A percentile compares a stretch with the other conserved stretches of the same genome.
These are phyloP conservation scores for Sarotherodon lohbergeri DNA, from an alignment of 2,113 vertebrate genomes.

Conservation along the genomic window DNA sequence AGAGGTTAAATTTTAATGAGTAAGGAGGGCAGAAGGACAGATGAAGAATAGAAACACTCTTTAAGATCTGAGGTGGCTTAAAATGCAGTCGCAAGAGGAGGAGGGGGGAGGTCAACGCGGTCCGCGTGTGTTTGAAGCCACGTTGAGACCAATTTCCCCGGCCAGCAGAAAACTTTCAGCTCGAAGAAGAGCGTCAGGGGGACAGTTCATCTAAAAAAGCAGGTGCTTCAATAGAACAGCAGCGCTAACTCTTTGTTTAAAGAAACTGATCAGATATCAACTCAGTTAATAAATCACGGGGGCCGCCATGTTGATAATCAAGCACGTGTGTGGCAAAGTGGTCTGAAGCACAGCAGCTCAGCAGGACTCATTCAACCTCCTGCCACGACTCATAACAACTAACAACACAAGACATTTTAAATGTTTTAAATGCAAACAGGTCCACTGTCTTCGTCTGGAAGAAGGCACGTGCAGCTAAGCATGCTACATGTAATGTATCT, in stretches of 20 bases:
- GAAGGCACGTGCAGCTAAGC: not conserved
- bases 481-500: not conserved
- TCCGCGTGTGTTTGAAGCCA: slow-evolving; percentile 3
- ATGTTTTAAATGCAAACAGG: rapidly evolving
- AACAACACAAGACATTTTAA: rapidly evolving
- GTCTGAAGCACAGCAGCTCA: not conserved
- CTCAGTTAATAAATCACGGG: not conserved
- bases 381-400: rapidly evolving
- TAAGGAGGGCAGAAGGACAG: not conserved
- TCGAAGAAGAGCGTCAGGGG: rapidly evolving
- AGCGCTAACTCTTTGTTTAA: rapidly evolving
- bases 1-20: not conserved
- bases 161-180: rapidly evolving
- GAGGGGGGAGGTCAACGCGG: not conserved
- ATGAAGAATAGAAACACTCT: not conserved
- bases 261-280: not conserved
- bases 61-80: not conserved
- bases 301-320: slow-evolving; percentile 48
- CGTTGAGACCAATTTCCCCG: not conserved
- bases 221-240: rapidly evolving
- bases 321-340: slow-evolving; percentile 39
- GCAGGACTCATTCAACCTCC: not conserved
- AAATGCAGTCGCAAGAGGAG: not conserved
- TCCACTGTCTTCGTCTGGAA: rapidly evolving
- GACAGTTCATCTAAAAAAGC: rapidly evolving